Conservation (phyloP, 2,888 invertebrate species). For the Eupithecia tripunctaria region DNA sequence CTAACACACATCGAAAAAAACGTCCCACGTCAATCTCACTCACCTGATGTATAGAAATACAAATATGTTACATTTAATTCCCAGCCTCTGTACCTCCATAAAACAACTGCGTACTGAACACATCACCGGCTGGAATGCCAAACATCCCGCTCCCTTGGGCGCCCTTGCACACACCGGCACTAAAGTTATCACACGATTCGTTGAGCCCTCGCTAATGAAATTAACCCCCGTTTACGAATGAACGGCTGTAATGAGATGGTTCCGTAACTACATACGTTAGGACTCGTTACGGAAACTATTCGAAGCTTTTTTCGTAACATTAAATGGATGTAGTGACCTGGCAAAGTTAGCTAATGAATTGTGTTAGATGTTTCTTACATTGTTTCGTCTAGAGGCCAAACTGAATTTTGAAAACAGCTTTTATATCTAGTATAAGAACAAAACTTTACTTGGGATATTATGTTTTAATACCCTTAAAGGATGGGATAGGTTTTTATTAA, state of each 20-base stretch:
- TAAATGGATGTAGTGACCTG: not conserved
- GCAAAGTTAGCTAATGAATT: not conserved
- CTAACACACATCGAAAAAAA: too few species aligned
- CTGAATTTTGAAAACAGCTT: not conserved
- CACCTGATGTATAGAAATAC: not conserved
- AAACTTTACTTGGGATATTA: not conserved
- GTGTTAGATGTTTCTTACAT: not conserved
- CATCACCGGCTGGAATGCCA: conserved; percentile 60
- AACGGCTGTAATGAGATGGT: conserved; percentile 77
- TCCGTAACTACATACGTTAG: conserved; percentile 69
- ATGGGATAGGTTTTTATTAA: too few species aligned
- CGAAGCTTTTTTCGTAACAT: conserved; percentile 18
- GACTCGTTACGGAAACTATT: conserved; percentile 37
- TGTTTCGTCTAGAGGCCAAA: not conserved
- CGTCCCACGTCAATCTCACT: not conserved
- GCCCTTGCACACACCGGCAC: conserved; percentile 74
- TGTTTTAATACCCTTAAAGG: too few species aligned
- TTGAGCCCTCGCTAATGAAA: conserved; percentile 82
- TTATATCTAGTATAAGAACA: not conserved
- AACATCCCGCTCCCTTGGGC: conserved; percentile 70
- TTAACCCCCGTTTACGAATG: conserved; percentile 78
- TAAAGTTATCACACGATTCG: conserved; percentile 84
- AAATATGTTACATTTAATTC: conserved; percentile 26
- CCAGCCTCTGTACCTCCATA: conserved; percentile 31
- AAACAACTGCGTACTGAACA: conserved; percentile 49